Evolutionary conservation across 2,113 vertebrate genomes (phyloP).

Genomic region (Pandion haliaetus): DNA sequence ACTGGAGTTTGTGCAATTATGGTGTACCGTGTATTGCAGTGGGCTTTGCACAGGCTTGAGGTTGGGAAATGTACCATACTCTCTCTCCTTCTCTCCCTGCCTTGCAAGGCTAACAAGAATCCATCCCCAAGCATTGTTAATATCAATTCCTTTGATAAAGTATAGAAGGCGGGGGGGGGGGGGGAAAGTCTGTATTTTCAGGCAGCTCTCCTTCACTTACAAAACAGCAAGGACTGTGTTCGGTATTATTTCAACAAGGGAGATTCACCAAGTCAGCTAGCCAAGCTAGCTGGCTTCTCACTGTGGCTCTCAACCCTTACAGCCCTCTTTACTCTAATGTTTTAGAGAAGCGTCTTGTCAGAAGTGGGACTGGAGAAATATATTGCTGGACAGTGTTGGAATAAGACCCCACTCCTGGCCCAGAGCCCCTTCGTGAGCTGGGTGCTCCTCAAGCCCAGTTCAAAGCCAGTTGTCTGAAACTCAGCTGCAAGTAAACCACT

Average conservation of each 20-base stretch:
- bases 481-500: not conserved
- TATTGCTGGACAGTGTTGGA: not conserved
- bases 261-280: not conserved
- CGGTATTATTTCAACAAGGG: not conserved
- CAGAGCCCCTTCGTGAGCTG: not conserved
- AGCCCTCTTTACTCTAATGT: not conserved
- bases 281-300: not conserved
- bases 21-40: not conserved
- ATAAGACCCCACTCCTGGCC: not conserved
- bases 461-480: not conserved
- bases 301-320: not conserved
- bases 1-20: not conserved
- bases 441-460: not conserved
- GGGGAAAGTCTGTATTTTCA: not conserved
- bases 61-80: not conserved
- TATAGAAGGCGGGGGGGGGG: not conserved
- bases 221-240: not conserved
- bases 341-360: not conserved
- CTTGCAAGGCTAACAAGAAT: not conserved
- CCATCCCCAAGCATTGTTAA: not conserved
- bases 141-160: not conserved
- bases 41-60: not conserved
- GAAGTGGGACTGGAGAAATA: not conserved
- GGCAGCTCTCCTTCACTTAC: not conserved
- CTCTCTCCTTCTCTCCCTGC: not conserved